phyloP scores from a whole-genome alignment of 2,888 invertebrate species.

The Bellardia bayeri region DNA sequence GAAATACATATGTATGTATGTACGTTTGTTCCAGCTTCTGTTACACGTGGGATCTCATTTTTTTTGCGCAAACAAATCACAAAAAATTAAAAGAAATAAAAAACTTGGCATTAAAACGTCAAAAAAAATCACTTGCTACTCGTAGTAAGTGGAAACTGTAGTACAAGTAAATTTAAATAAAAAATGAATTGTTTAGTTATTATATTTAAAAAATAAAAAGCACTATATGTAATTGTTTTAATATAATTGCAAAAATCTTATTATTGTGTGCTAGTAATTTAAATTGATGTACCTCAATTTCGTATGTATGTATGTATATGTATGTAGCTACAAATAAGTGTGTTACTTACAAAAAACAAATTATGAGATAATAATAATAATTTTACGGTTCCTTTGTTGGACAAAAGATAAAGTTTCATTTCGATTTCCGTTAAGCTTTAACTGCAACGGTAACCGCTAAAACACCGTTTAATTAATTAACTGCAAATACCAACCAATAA shows the following conservation, averaged over 20 bases:
- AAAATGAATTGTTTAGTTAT: neutral
- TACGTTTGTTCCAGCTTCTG: neutral
- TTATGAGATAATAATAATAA: neutral
- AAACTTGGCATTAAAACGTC: too few species aligned
- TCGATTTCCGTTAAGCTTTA: too few species aligned
- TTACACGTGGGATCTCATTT: constrained; percentile 26
- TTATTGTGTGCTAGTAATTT: neutral
- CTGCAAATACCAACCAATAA: too few species aligned
- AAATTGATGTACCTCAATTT: neutral
- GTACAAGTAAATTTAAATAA: neutral
- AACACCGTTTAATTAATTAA: too few species aligned
- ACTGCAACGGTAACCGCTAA: too few species aligned
- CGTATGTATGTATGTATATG: too few species aligned
- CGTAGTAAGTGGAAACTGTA: neutral
- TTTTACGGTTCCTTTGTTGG: neutral
- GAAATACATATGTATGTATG: constrained; percentile 18
- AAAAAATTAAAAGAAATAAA: too few species aligned
- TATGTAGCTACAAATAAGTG: neutral
- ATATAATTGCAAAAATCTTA: neutral
- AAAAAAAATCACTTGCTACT: neutral
- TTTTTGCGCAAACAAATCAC: neutral
- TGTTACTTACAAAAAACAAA: neutral
- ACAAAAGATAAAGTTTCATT: neutral
- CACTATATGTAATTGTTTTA: too few species aligned
- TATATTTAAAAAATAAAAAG: neutral